These are phyloP conservation scores for Grammomys surdaster DNA, from an alignment of 2,113 vertebrate genomes.

Conservation along the genomic window DNA sequence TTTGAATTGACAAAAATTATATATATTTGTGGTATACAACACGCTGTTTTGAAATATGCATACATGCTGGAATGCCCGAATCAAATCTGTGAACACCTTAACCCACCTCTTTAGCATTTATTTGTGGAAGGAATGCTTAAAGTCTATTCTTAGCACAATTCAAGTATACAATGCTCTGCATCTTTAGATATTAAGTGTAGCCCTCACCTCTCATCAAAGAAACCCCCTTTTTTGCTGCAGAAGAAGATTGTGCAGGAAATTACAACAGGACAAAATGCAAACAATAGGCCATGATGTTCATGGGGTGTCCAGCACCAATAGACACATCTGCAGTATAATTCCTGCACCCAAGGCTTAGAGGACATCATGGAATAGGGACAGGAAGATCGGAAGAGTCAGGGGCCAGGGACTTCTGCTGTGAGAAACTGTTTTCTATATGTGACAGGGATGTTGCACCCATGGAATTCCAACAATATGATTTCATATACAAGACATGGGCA, in stretches of 20 bases:
- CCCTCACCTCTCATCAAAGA: background rate
- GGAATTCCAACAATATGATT: background rate
- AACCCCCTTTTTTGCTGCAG: background rate
- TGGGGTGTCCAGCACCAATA: background rate
- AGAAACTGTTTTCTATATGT: background rate
- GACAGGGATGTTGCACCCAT: background rate
- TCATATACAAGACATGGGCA: background rate
- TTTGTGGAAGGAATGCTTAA: background rate
- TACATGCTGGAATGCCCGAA: background rate
- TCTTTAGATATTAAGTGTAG: background rate
- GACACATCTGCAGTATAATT: background rate
- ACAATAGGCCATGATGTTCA: background rate
- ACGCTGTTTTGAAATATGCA: constrained; percentile 11
- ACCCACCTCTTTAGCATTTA: background rate
- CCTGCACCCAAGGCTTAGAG: background rate
- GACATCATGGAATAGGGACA: background rate
- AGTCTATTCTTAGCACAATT: background rate
- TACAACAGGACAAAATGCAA: background rate
- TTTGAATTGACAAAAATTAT: constrained; percentile 33
- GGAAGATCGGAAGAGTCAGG: background rate
- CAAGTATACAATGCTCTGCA: background rate
- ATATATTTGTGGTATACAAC: background rate
- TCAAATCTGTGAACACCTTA: background rate
- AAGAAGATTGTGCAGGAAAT: background rate
- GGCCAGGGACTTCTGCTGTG: background rate